phyloP scores from a whole-genome alignment of 2,888 invertebrate species.

The Caenorhabditis sinica region DNA sequence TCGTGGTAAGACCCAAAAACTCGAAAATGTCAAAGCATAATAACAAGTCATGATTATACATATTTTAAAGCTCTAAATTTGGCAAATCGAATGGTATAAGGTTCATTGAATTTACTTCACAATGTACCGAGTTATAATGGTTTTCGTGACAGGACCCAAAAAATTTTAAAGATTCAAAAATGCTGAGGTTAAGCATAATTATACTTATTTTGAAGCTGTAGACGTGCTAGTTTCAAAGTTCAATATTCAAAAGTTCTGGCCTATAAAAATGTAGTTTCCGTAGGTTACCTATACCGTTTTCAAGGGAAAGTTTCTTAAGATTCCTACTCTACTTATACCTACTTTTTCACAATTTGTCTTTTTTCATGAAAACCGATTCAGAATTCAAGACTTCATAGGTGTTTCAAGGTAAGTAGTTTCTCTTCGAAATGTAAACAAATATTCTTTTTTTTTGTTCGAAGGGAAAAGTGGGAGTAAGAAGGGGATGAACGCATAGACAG shows the following conservation, averaged over 20 bases:
- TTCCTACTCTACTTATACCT: background rate
- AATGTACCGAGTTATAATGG: background rate
- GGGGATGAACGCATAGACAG: background rate
- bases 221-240: no score
- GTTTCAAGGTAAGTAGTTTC: constrained; percentile 35
- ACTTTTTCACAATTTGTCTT: no score
- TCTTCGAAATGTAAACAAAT: constrained; percentile 23
- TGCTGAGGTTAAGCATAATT: background rate
- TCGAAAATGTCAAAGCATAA: background rate
- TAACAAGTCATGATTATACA: background rate
- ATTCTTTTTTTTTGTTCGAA: background rate
- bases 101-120: background rate
- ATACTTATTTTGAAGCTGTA: background rate
- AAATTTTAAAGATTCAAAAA: background rate
- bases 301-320: background rate
- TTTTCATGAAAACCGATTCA: background rate
- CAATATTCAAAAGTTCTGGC: no score
- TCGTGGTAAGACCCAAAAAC: no score
- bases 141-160: background rate
- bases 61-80: background rate
- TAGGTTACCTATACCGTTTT: no score
- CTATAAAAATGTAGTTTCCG: no score
- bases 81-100: background rate
- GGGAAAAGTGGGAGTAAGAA: background rate
- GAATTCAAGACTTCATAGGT: no score